These are phyloP conservation scores for Bombus turneri DNA, from an alignment of 1,140 invertebrate genomes.

Conservation along the genomic window DNA sequence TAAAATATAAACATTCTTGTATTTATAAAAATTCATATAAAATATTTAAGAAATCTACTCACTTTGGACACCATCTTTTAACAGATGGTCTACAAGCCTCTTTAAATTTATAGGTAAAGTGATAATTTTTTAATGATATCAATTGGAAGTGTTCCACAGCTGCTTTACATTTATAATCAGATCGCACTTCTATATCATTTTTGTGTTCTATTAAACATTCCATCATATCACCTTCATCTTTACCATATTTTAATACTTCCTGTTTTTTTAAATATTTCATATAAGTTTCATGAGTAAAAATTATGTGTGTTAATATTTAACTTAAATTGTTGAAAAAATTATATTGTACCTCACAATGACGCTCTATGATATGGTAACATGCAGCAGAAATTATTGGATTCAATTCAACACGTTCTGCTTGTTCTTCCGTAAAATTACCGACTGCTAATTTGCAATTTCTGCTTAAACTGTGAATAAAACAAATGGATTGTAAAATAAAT, in stretches of 20 bases:
- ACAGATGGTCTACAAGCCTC: conserved; percentile 95
- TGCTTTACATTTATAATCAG: conserved; percentile 92
- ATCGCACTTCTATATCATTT: conserved; percentile 89
- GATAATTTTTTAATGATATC: conserved; percentile 96
- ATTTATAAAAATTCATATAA: background rate
- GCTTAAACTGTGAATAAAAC: conserved; percentile 79
- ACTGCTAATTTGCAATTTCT: conserved; percentile 89
- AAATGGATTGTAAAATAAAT: conserved; percentile 39
- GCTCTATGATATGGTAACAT: conserved; percentile 92
- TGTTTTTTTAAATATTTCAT: conserved; percentile 43
- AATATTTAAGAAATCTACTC: conserved; percentile 68
- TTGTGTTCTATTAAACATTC: conserved; percentile 97
- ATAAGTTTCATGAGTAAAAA: background rate
- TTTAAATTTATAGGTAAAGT: conserved; percentile 97
- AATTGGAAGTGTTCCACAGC: conserved; percentile 97
- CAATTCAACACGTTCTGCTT: conserved; percentile 92
- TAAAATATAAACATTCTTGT: background rate
- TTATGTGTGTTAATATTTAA: background rate
- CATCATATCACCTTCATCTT: conserved; percentile 93
- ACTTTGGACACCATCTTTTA: conserved; percentile 88
- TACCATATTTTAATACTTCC: conserved; percentile 86
- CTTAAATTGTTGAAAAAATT: conserved; percentile 18
- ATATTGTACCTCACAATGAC: conserved; percentile 87
- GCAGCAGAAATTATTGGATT: conserved; percentile 92
- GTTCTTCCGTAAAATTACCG: conserved; percentile 94